Conservation (phyloP, 2,113 vertebrate genomes). For the Rhinopomastus cyanomelas region DNA sequence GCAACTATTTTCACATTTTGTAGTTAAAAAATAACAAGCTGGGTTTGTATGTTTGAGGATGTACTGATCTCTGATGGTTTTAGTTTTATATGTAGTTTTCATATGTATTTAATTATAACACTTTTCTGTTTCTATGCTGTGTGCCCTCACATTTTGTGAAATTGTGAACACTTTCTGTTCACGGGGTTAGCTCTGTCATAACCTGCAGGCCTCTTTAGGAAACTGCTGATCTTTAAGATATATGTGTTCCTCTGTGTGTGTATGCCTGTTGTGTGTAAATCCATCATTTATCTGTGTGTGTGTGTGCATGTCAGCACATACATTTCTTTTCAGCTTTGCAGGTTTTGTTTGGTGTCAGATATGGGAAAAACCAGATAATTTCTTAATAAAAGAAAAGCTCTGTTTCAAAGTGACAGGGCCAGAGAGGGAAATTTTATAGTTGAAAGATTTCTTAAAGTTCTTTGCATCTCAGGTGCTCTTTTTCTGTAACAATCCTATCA, state of each 20-base stretch:
- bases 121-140: background rate
- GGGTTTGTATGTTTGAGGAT: background rate
- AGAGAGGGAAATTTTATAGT: background rate
- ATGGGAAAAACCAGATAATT: background rate
- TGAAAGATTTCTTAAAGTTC: background rate
- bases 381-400: background rate
- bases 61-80: background rate
- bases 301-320: background rate
- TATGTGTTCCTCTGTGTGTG: background rate
- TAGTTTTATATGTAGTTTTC: background rate
- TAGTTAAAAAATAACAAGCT: accelerated
- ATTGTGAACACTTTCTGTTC: background rate
- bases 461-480: background rate
- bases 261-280: background rate
- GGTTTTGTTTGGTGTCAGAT: background rate
- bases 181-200: background rate
- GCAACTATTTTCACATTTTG: background rate
- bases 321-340: background rate
- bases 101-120: background rate
- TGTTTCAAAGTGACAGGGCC: background rate
- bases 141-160: background rate
- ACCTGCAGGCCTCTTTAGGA: background rate
- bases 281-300: background rate
- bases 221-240: background rate
- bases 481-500: background rate